A percentile compares a stretch with the other conserved stretches of the same genome.
phyloP scores from a whole-genome alignment of 1,140 invertebrate genomes.

The Sipha flava region DNA sequence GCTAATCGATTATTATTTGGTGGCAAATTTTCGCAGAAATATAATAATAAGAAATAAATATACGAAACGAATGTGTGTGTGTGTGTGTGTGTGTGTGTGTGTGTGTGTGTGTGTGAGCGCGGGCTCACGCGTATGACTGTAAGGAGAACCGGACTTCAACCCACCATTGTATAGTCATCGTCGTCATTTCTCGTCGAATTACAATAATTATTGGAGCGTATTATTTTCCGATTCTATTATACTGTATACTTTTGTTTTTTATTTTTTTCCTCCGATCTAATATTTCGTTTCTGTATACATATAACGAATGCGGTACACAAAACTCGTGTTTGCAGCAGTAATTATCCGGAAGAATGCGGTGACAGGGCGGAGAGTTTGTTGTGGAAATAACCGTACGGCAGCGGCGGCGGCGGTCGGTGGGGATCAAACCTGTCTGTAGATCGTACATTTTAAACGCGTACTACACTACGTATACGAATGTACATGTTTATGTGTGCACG shows the following conservation, averaged over 20 bases:
- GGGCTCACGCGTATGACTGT: neutral
- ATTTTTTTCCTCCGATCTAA: neutral
- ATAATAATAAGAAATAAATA: neutral
- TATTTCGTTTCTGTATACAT: neutral
- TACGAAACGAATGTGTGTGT: neutral
- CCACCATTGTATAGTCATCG: neutral
- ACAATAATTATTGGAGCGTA: constrained; percentile 3
- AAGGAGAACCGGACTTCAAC: neutral
- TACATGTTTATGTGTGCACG: neutral
- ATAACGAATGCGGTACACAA: neutral
- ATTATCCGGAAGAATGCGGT: constrained; percentile 17
- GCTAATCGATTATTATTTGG: too few relatives aligned
- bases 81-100: neutral
- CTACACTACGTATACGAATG: too few relatives aligned
- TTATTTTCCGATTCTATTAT: neutral
- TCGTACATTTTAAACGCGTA: neutral
- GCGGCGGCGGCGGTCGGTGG: neutral
- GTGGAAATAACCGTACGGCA: neutral
- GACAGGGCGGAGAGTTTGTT: constrained; percentile 11
- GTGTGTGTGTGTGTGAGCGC: neutral
- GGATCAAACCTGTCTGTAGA: neutral
- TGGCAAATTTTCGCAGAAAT: neutral
- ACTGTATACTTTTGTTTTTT: neutral
- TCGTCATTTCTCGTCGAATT: constrained; percentile 2
- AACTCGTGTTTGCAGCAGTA: neutral